A percentile compares a stretch with the other conserved stretches of the same genome.
Conservation (phyloP, 2,888 invertebrate species). For the Chironomus tentans region DNA sequence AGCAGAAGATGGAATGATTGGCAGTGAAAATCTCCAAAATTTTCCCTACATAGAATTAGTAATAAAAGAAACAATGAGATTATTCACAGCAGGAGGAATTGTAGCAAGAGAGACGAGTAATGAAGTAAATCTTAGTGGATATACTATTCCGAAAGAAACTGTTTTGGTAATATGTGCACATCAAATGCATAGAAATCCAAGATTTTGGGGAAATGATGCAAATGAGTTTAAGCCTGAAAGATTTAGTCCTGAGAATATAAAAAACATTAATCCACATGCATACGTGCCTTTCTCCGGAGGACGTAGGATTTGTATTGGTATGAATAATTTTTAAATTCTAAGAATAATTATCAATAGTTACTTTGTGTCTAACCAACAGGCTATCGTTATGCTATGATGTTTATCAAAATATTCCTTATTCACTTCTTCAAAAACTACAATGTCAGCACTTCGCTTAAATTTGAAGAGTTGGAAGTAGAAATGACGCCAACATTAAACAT, state of each 20-base stretch:
- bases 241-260: background rate
- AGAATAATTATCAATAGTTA: too few species aligned
- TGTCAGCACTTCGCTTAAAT: background rate
- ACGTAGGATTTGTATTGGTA: background rate
- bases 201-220: background rate
- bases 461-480: background rate
- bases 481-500: background rate
- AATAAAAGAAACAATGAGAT: background rate
- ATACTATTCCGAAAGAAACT: background rate
- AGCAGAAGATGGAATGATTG: background rate
- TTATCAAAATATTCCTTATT: background rate
- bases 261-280: background rate
- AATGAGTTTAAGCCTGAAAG: background rate
- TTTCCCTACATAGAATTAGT: constrained; percentile 3
- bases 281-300: background rate
- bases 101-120: background rate
- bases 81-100: background rate
- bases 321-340: background rate
- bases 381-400: background rate
- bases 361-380: too few species aligned
- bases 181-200: background rate
- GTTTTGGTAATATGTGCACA: background rate
- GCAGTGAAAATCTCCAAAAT: background rate
- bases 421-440: background rate
- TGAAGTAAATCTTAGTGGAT: background rate